Conservation (phyloP, 1,140 invertebrate genomes). For the Solenopsis invicta region DNA sequence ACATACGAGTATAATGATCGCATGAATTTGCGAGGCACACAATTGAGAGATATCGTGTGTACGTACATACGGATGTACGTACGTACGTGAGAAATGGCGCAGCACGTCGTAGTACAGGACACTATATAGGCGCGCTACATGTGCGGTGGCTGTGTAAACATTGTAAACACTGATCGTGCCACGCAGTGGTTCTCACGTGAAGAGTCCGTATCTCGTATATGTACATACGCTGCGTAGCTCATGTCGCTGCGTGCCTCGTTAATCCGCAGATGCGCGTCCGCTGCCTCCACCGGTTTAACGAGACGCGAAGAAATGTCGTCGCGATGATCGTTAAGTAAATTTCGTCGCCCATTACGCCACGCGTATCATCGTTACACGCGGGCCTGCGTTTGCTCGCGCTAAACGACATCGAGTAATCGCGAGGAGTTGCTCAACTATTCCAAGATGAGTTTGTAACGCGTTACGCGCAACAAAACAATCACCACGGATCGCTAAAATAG, state of each 20-base stretch:
- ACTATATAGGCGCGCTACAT: constrained; percentile 55
- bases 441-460: background rate
- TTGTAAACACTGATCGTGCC: constrained; percentile 75
- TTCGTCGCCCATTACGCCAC: background rate
- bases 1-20: constrained; percentile 31
- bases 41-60: constrained; percentile 16
- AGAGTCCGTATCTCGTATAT: background rate
- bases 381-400: background rate
- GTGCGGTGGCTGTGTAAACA: constrained; percentile 75
- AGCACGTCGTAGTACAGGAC: constrained; percentile 54
- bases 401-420: background rate
- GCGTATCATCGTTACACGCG: background rate
- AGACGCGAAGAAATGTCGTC: constrained; percentile 37
- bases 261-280: constrained; percentile 28
- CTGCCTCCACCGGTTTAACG: background rate
- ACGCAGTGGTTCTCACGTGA: constrained; percentile 70
- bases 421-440: background rate
- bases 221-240: background rate
- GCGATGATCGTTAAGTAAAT: constrained; percentile 23
- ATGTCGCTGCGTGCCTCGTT: background rate
- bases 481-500: too few relatives aligned
- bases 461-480: background rate
- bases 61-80: constrained; percentile 5
- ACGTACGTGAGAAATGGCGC: constrained; percentile 66
- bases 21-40: constrained; percentile 45